Conservation (phyloP, 2,888 invertebrate species). For the Drosophila rubida region DNA sequence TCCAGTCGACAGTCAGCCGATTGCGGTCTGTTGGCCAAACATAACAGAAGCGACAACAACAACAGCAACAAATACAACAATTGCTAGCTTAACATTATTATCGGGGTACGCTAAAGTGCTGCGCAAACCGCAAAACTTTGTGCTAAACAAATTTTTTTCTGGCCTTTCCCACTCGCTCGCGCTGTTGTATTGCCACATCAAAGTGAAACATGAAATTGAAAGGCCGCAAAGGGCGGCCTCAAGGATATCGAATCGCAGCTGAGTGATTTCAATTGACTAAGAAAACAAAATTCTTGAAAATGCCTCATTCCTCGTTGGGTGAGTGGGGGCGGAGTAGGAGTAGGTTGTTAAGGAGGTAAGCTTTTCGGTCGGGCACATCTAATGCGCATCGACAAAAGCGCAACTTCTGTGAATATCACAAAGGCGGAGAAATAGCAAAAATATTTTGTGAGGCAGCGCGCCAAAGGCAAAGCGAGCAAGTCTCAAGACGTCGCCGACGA, state of each 20-base stretch:
- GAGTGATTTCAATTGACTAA: constrained; percentile 80
- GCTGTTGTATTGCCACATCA: constrained; percentile 65
- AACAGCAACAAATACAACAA: constrained; percentile 34
- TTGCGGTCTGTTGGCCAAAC: constrained; percentile 61
- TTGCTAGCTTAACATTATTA: constrained; percentile 62
- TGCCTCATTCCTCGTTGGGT: not conserved
- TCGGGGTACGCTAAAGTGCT: constrained; percentile 49
- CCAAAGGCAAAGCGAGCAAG: constrained; percentile 44
- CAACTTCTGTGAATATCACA: constrained; percentile 59
- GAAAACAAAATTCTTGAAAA: constrained; percentile 68
- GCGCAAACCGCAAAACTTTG: constrained; percentile 65
- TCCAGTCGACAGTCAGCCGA: constrained; percentile 36
- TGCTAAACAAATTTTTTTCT: constrained; percentile 57
- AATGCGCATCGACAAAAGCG: constrained; percentile 74
- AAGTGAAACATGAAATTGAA: constrained; percentile 68
- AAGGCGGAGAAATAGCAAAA: constrained; percentile 44
- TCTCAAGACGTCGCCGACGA: constrained; percentile 59
- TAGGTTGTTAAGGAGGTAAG: not conserved
- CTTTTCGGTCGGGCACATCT: constrained; percentile 11
- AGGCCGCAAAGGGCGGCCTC: constrained; percentile 69
- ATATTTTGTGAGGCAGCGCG: constrained; percentile 59
- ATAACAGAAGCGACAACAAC: constrained; percentile 26
- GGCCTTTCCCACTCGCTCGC: constrained; percentile 18
- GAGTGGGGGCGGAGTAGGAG: not conserved
- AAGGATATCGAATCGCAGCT: constrained; percentile 59